Conservation (phyloP, 2,113 vertebrate species). For the Nothoprocta pentlandii region DNA sequence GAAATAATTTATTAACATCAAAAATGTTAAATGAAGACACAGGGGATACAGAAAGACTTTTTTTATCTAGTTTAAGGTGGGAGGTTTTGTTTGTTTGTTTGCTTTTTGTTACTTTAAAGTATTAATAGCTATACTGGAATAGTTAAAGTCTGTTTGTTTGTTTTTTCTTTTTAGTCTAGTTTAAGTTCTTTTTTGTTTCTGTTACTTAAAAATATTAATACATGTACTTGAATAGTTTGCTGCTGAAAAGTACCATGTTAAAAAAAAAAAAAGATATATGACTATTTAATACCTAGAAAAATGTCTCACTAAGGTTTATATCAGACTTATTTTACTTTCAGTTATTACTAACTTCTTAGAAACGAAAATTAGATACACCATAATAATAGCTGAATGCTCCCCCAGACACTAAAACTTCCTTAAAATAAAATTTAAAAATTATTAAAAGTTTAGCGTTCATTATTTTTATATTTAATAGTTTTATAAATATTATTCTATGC, state of each 20-base stretch:
- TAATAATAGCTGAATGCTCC: background rate
- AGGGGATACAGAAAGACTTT: slow-evolving; percentile 8
- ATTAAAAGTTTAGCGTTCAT: background rate
- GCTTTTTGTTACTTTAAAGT: background rate
- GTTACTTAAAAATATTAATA: slow-evolving; percentile 36
- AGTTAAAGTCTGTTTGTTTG: background rate
- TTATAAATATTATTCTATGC: background rate
- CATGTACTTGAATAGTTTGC: background rate
- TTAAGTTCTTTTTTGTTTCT: slow-evolving; percentile 20
- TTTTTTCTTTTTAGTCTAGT: background rate
- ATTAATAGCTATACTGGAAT: no score
- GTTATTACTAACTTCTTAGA: background rate
- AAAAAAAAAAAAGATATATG: background rate
- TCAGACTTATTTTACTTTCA: background rate
- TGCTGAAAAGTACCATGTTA: slow-evolving; percentile 7
- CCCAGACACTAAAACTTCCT: background rate
- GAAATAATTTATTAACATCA: slow-evolving; percentile 76
- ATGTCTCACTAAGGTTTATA: background rate
- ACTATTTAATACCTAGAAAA: background rate
- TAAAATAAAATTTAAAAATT: background rate
- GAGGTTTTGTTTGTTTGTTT: no score
- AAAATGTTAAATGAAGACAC: slow-evolving; percentile 70
- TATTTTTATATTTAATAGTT: background rate
- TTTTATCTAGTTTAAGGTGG: background rate
- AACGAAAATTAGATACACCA: background rate